Base-by-base conservation (phyloP, 2,797 vertebrate genomes). In the Typhlichthys subterraneus region DNA sequence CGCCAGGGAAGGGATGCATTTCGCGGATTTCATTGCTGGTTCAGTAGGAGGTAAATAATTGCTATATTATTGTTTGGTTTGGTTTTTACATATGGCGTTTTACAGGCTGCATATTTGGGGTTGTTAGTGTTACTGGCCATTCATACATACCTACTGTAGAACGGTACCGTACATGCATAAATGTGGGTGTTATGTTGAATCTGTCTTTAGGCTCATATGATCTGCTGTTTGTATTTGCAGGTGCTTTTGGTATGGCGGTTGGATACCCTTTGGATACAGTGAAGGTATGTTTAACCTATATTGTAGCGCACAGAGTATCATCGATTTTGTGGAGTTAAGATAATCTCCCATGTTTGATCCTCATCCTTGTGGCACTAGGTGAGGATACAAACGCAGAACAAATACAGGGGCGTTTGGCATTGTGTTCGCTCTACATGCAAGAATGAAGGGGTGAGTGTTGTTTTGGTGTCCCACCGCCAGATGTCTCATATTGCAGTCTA, bases 231-330 rank as follows among this genome's bases (percentile, higher is more conserved):
- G 2, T 61, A 10, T 49, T 84, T 92, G 19, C 79, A 96, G 94
- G 95, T 17, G 84, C 93, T 17, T 92, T 94, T 57, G 94, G 94
- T 29, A 93, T 94, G 60, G 93, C 91, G 1, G 93, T 96, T 63
- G 94, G 94, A 19, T 95, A 95, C 71, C 94, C 95, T 0, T 74
- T 96, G 86, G 94, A 96, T 69, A 96, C 95, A 0, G 86, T 96
- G 53, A 96, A 96, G 94, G 95, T 96, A 87, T 50, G 46, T 5
- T 8, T 64, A 17, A 33, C 33, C 13, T 23, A n/a, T 7, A 14
- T 56, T 19, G 2, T 48, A 15, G 1, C 6, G 17, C 31, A 12
- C 45, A 12, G 38, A 8, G 52, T 23, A 23, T 46, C 17, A 6
- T 55, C 17, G 5, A 45, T 47, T 48, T 9, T 12, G 15, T 33